phyloP scores from a whole-genome alignment of 2,888 invertebrate species.

The Caenorhabditis doughertyi region DNA sequence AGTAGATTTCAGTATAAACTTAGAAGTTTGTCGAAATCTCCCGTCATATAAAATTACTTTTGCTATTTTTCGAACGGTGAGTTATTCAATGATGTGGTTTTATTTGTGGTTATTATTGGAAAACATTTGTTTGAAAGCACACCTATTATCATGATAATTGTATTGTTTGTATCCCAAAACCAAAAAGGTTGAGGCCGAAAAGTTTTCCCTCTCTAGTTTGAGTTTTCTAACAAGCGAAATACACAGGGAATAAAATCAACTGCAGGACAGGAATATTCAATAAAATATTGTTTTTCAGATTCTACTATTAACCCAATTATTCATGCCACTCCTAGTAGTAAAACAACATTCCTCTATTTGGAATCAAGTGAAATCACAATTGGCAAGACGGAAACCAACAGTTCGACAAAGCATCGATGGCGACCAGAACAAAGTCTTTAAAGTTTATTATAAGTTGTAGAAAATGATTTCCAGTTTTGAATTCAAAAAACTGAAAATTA shows the following conservation, averaged over 20 bases:
- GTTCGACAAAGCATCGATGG: slow-evolving; percentile 32
- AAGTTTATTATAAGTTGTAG: slow-evolving; percentile 33
- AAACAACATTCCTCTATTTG: slow-evolving; percentile 55
- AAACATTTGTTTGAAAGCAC: no score
- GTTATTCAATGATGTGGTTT: neutral
- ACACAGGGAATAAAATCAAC: no score
- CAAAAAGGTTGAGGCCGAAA: no score
- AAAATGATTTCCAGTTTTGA: slow-evolving; percentile 1
- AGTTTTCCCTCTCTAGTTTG: no score
- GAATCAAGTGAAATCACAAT: slow-evolving; percentile 37
- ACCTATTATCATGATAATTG: no score
- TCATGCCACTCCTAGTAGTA: slow-evolving; percentile 56
- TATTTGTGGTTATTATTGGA: neutral
- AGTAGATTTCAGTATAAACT: slow-evolving; percentile 61
- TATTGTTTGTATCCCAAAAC: no score
- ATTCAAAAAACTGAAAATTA: neutral
- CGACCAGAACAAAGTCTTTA: slow-evolving; percentile 55
- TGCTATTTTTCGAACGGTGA: slow-evolving; percentile 60
- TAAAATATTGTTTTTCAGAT: slow-evolving; percentile 29
- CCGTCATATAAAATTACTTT: slow-evolving; percentile 49
- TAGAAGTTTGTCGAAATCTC: slow-evolving; percentile 40
- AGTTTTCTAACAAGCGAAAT: no score
- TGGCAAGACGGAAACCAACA: slow-evolving; percentile 30
- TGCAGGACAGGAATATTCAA: no score
- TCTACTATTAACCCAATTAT: slow-evolving; percentile 42